Conservation (phyloP, 2,113 vertebrate genomes). For the Stictonetta naevosa region DNA sequence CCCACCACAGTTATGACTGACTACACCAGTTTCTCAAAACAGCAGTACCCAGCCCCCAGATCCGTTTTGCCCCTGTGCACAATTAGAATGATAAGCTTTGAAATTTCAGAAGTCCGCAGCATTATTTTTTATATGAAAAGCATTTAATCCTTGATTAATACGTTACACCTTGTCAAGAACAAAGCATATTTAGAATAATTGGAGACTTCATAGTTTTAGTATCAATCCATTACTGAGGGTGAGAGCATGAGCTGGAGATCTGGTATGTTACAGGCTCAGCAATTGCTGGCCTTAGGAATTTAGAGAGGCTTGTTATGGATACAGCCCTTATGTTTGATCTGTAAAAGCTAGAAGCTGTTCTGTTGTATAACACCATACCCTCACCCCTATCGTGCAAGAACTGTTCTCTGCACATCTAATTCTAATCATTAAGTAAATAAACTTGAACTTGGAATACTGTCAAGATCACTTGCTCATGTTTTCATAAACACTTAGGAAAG, state of each 20-base stretch:
- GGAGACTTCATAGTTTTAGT: background rate
- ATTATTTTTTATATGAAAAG: background rate
- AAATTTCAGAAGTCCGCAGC: background rate
- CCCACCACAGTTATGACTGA: background rate
- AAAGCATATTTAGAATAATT: slow-evolving; percentile 9
- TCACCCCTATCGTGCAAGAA: background rate
- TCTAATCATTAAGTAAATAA: slow-evolving; percentile 48
- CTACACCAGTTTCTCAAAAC: background rate
- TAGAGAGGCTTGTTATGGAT: background rate
- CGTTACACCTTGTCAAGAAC: background rate
- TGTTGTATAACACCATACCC: background rate
- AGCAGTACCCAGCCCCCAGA: background rate
- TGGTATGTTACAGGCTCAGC: background rate
- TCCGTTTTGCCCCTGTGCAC: accelerated
- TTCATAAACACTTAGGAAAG: background rate
- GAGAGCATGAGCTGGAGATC: background rate
- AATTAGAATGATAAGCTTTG: background rate
- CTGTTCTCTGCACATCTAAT: background rate
- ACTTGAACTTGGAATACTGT: slow-evolving; percentile 38
- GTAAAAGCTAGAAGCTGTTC: slow-evolving; percentile 34
- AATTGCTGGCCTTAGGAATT: background rate
- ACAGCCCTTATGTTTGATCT: slow-evolving; percentile 14
- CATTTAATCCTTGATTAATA: background rate
- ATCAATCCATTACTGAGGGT: background rate
- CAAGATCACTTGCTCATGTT: slow-evolving; percentile 15